A percentile compares a stretch with the other conserved stretches of the same genome.
Conservation (phyloP, 2,113 vertebrate species). For the Pseudolaguvia tuberculata region DNA sequence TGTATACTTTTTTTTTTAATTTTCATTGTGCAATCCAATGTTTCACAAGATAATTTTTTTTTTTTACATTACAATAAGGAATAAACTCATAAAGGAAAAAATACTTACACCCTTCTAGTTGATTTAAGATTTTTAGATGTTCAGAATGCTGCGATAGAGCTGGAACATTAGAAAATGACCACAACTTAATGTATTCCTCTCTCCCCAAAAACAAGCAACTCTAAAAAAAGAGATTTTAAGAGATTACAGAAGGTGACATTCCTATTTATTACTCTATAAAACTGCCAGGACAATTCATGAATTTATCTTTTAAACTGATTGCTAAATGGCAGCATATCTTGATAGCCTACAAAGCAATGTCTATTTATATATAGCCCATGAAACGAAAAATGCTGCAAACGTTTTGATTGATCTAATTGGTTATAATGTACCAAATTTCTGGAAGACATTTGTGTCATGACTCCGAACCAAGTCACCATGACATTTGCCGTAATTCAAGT, state of each 20-base stretch:
- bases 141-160: neutral
- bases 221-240: neutral
- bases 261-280: neutral
- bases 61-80: neutral
- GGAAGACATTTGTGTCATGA: too few relatives aligned
- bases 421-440: too few relatives aligned
- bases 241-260: neutral
- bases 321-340: neutral
- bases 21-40: neutral
- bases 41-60: neutral
- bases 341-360: neutral
- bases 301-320: neutral
- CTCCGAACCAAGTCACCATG: too few relatives aligned
- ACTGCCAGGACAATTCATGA: neutral
- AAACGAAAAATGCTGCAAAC: too few relatives aligned
- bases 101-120: neutral
- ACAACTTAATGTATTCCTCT: neutral
- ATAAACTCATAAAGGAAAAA: conserved; percentile 7
- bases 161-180: neutral
- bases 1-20: neutral
- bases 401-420: too few relatives aligned
- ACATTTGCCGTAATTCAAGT: too few relatives aligned
- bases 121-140: neutral
- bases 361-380: too few relatives aligned
- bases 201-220: neutral